Evolutionary conservation across 2,797 vertebrate species (phyloP).

Genomic region (Myotis daubentonii): DNA sequence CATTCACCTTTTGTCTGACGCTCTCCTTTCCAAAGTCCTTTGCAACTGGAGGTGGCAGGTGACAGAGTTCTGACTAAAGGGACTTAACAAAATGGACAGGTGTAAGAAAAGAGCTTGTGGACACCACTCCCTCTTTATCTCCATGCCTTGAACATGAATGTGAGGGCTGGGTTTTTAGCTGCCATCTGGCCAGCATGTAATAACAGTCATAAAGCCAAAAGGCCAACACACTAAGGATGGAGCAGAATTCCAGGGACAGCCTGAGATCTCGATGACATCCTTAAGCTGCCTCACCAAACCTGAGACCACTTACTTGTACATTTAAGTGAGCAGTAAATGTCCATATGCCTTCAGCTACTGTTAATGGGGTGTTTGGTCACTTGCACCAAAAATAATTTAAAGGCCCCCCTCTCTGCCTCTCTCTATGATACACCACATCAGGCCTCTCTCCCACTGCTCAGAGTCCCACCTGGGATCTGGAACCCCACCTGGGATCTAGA

Average conservation of each 20-base stretch:
- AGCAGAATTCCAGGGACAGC: neutral
- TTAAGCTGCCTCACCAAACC: neutral
- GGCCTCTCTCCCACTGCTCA: neutral
- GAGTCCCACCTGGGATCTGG: neutral
- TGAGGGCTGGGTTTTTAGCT: neutral
- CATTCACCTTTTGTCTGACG: neutral
- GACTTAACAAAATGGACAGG: neutral
- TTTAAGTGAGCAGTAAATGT: neutral
- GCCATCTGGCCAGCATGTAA: neutral
- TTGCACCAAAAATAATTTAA: neutral
- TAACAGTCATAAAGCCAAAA: neutral
- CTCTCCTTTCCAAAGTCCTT: neutral
- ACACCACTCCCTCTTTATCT: neutral
- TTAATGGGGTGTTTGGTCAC: neutral
- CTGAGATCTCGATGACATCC: neutral
- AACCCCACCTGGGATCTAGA: neutral
- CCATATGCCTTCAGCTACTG: neutral
- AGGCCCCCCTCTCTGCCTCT: neutral
- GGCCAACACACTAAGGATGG: neutral
- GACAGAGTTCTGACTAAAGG: neutral
- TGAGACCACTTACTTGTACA: neutral
- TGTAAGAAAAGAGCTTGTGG: neutral
- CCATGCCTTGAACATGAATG: neutral
- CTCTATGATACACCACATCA: fast-evolving
- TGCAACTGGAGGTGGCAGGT: neutral